Percentiles rank a stretch among this genome's conserved stretches.
Conservation (phyloP, 2,113 vertebrate species). For the Leptodactylus fuscus region DNA sequence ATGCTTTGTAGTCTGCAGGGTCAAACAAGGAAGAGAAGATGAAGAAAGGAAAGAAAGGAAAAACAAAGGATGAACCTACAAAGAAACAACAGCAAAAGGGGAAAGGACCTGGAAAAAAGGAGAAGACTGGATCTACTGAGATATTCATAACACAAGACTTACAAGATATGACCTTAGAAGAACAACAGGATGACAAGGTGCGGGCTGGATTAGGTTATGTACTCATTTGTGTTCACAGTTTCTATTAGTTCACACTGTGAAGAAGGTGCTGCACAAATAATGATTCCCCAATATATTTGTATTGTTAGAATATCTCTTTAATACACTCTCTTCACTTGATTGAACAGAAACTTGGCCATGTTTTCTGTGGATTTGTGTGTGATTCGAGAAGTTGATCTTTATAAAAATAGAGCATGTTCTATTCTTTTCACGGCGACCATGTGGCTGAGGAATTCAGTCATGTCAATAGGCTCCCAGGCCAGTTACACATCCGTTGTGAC, state of each 20-base stretch:
- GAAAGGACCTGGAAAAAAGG: constrained; percentile 66
- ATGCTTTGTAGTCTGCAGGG: constrained; percentile 81
- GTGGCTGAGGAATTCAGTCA: no score
- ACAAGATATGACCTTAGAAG: constrained; percentile 71
- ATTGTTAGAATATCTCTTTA: no score
- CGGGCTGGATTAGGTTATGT: not conserved
- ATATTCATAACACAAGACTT: constrained; percentile 65
- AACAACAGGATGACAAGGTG: constrained; percentile 85
- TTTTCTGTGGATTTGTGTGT: no score
- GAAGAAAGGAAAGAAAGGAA: constrained; percentile 89
- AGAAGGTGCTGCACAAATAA: not conserved
- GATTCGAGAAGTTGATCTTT: no score
- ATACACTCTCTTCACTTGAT: no score
- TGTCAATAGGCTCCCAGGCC: no score
- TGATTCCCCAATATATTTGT: no score
- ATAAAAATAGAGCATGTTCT: no score
- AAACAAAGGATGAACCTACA: constrained; percentile 77
- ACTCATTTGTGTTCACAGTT: not conserved
- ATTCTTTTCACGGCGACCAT: no score
- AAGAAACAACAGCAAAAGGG: constrained; percentile 79
- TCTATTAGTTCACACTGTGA: no score
- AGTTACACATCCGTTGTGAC: no score
- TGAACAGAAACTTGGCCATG: no score
- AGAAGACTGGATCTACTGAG: constrained; percentile 62
- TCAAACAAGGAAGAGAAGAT: constrained; percentile 86